Conservation (phyloP, 2,113 vertebrate genomes). For the Nesospiza acunhae region DNA sequence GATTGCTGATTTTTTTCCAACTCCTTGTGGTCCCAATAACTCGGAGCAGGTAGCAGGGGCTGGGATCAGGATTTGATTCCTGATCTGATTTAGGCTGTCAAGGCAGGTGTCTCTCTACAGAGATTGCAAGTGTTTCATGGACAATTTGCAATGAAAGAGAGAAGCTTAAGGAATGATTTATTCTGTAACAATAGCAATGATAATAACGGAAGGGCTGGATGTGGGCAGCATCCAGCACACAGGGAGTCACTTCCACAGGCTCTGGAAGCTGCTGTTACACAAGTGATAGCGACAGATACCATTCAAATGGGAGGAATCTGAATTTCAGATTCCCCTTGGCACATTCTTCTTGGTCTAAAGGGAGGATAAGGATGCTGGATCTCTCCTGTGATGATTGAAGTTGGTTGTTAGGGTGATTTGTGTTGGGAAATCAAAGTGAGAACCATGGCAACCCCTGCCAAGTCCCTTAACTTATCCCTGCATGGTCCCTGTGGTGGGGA, state of each 20-base stretch:
- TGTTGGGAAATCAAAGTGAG: neutral
- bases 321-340: neutral
- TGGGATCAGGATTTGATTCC: constrained; percentile 31
- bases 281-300: neutral
- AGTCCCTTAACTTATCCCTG: neutral
- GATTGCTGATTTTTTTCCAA: neutral
- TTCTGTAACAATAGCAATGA: neutral
- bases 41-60: constrained; percentile 16
- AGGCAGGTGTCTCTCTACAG: neutral
- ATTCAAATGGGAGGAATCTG: neutral
- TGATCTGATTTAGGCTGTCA: constrained; percentile 56
- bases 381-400: neutral
- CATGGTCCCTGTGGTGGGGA: neutral
- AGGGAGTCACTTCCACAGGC: neutral
- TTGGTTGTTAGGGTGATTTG: neutral
- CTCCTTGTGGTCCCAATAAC: neutral
- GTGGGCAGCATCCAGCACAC: neutral
- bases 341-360: neutral
- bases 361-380: neutral
- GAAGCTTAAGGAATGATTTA: constrained; percentile 46
- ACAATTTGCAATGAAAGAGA: constrained; percentile 50
- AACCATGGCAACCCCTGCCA: neutral
- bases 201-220: neutral
- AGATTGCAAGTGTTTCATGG: constrained; percentile 50
- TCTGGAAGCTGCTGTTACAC: neutral